Evolutionary conservation across 2,797 vertebrate genomes (phyloP).

Genomic region (Choloepus didactylus): DNA sequence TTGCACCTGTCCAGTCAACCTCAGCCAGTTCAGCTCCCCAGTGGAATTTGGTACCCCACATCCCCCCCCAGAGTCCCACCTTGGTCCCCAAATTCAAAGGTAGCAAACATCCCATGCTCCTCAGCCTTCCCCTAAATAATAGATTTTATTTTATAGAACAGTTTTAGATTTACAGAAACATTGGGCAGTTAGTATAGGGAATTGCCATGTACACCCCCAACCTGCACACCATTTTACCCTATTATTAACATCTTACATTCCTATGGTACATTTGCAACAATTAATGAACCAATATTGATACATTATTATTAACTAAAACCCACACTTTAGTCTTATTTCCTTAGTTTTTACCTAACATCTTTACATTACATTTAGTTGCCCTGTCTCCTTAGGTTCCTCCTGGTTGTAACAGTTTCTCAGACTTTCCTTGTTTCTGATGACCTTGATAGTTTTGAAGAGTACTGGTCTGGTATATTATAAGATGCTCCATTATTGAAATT

Average conservation of each 20-base stretch:
- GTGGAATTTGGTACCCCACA: not conserved
- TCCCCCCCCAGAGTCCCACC: not conserved
- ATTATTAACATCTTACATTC: not conserved
- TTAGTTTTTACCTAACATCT: not conserved
- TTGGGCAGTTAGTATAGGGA: not conserved
- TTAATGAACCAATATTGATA: not conserved
- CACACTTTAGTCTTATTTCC: not conserved
- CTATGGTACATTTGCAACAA: not conserved
- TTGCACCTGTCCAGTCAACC: not conserved
- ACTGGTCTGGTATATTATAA: not conserved
- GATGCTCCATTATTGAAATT: not conserved
- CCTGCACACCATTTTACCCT: not conserved
- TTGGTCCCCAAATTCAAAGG: not conserved
- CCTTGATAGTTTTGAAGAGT: not conserved
- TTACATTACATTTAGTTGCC: not conserved
- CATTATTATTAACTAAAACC: not conserved
- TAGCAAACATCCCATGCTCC: not conserved
- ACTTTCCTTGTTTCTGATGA: not conserved
- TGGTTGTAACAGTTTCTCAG: not conserved
- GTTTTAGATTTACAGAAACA: constrained; percentile 37
- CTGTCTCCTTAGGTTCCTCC: not conserved
- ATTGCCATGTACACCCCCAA: not conserved
- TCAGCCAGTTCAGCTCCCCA: not conserved
- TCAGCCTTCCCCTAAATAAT: not conserved
- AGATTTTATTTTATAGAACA: not conserved